phyloP scores from a whole-genome alignment of 1,140 invertebrate genomes.

The Acromyrmex heyeri region DNA sequence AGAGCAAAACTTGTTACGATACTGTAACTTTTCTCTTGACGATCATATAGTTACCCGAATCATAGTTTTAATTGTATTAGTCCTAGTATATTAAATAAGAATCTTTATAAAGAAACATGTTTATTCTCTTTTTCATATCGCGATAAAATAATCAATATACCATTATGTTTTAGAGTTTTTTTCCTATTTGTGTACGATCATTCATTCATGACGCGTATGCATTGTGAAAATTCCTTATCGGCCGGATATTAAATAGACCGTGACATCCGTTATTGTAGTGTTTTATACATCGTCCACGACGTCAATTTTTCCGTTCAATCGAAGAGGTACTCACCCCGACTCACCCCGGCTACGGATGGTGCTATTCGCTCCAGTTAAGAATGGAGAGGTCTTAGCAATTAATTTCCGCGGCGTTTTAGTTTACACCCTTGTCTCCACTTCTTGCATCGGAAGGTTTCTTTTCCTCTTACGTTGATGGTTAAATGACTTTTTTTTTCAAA shows the following conservation, averaged over 20 bases:
- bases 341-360: neutral
- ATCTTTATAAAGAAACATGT: neutral
- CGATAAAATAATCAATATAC: slow-evolving; percentile 1
- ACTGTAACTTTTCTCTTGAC: neutral
- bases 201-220: slow-evolving; percentile 13
- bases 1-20: neutral
- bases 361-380: neutral
- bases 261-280: slow-evolving; percentile 67
- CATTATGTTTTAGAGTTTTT: neutral
- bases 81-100: neutral
- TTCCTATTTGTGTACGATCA: neutral
- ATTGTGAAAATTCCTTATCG: slow-evolving; percentile 17
- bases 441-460: neutral
- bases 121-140: neutral
- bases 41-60: neutral
- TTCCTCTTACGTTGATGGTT: neutral
- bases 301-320: slow-evolving; percentile 43
- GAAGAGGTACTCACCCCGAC: neutral
- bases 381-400: slow-evolving; percentile 30
- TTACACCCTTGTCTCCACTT: neutral
- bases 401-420: slow-evolving; percentile 39
- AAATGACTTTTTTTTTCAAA: slow-evolving; percentile 9
- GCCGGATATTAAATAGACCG: slow-evolving; percentile 69
- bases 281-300: slow-evolving; percentile 55
- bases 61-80: neutral